These are phyloP conservation scores for Agonopterix subpropinquella DNA, from an alignment of 2,888 invertebrate genomes.

Conservation along the genomic window DNA sequence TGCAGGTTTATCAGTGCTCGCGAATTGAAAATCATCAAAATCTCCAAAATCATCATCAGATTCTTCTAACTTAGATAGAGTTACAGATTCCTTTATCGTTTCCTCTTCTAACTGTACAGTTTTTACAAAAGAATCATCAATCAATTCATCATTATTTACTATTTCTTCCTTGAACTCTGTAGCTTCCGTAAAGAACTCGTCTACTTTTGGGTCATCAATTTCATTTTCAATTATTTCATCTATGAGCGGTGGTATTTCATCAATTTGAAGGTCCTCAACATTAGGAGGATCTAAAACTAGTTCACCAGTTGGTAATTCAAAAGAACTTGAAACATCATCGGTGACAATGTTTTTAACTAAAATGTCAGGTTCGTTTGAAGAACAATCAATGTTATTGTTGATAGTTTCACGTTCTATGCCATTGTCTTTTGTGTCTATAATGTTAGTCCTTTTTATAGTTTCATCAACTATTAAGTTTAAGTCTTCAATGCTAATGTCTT, in stretches of 20 bases:
- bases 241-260: too few relatives aligned
- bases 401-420: neutral
- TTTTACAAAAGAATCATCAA: too few relatives aligned
- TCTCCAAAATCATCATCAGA: slow-evolving; percentile 65
- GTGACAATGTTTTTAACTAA: neutral
- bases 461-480: slow-evolving; percentile 48
- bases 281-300: too few relatives aligned
- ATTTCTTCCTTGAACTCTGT: too few relatives aligned
- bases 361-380: slow-evolving; percentile 1
- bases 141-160: too few relatives aligned
- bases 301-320: too few relatives aligned
- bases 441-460: slow-evolving; percentile 11
- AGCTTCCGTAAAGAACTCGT: too few relatives aligned
- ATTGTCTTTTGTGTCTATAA: slow-evolving; percentile 1
- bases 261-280: too few relatives aligned
- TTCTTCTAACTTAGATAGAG: neutral
- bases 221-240: too few relatives aligned
- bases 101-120: slow-evolving; percentile 4
- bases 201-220: too few relatives aligned
- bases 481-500: slow-evolving; percentile 49
- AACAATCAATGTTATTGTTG: slow-evolving; percentile 1
- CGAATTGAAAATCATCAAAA: slow-evolving; percentile 71
- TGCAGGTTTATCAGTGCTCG: slow-evolving; percentile 24
- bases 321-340: too few relatives aligned
- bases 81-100: slow-evolving; percentile 10